Conservation (phyloP, 2,797 vertebrate species). For the Trachurus trachurus region DNA sequence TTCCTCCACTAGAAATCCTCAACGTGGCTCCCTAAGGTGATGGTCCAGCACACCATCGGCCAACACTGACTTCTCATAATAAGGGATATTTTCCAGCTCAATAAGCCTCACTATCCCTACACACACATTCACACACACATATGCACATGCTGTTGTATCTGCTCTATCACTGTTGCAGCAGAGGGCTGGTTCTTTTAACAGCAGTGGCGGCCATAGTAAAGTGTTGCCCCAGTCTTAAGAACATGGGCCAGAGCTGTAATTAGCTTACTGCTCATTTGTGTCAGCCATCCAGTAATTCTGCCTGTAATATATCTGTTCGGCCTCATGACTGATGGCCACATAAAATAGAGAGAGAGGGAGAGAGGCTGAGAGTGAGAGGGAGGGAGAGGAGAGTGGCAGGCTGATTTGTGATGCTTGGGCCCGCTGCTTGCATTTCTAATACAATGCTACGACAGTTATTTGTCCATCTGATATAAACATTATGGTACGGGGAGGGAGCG, state of each 20-base stretch:
- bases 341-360: constrained; percentile 7
- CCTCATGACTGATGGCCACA: constrained; percentile 75
- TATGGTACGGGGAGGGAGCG: constrained; percentile 18
- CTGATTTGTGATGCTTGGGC: constrained; percentile 78
- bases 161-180: constrained; percentile 16
- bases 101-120: constrained; percentile 13
- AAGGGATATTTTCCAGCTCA: constrained; percentile 41
- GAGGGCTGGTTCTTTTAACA: constrained; percentile 42
- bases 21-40: constrained; percentile 42
- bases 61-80: constrained; percentile 43
- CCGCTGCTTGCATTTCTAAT: constrained; percentile 77
- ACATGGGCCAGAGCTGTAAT: constrained; percentile 78
- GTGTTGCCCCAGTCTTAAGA: constrained; percentile 73
- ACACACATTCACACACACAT: constrained; percentile 11
- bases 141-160: constrained; percentile 11
- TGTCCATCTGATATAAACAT: constrained; percentile 80
- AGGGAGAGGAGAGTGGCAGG: constrained; percentile 31
- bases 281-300: constrained; percentile 84
- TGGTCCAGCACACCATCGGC: constrained; percentile 27
- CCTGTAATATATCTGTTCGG: constrained; percentile 79
- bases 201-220: constrained; percentile 59
- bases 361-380: background rate
- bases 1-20: constrained; percentile 26
- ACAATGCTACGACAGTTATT: constrained; percentile 78
- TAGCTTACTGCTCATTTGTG: constrained; percentile 86